These are phyloP conservation scores for Heteromyza rotundicornis DNA, from an alignment of 2,888 invertebrate genomes.

Conservation along the genomic window DNA sequence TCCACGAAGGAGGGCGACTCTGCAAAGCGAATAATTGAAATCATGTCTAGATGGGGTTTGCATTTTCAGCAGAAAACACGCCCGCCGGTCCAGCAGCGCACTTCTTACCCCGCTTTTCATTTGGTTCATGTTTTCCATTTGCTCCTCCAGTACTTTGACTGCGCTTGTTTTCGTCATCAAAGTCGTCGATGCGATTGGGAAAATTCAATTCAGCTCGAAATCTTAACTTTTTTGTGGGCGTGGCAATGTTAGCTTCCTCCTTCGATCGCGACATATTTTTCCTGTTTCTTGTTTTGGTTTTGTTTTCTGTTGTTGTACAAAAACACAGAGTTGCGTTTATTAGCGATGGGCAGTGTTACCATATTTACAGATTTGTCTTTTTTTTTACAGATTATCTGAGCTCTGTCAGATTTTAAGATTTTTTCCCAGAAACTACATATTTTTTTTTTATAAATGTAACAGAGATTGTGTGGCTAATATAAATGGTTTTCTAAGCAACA, in stretches of 20 bases:
- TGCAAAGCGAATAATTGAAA: constrained; percentile 22
- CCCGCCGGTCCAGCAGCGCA: constrained; percentile 15
- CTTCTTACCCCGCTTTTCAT: constrained; percentile 26
- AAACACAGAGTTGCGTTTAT: background rate
- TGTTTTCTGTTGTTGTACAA: no score
- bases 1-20: constrained; percentile 62
- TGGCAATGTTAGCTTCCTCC: constrained; percentile 32
- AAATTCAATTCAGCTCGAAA: constrained; percentile 62
- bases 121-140: constrained; percentile 20
- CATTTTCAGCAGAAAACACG: background rate
- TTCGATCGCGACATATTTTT: constrained; percentile 1
- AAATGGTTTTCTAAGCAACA: no score
- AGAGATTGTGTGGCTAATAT: no score
- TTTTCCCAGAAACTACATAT: no score
- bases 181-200: constrained; percentile 48
- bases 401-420: no score
- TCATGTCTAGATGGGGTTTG: background rate
- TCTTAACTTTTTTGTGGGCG: constrained; percentile 61
- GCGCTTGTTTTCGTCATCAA: constrained; percentile 40
- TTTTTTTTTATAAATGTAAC: no score
- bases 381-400: no score
- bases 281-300: background rate
- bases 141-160: background rate
- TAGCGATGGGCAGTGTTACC: no score
- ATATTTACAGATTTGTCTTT: no score